A percentile compares a stretch with the other conserved stretches of the same genome.
These are phyloP conservation scores for Philotrypesis tridentata DNA, from an alignment of 1,140 invertebrate genomes.

Conservation along the genomic window DNA sequence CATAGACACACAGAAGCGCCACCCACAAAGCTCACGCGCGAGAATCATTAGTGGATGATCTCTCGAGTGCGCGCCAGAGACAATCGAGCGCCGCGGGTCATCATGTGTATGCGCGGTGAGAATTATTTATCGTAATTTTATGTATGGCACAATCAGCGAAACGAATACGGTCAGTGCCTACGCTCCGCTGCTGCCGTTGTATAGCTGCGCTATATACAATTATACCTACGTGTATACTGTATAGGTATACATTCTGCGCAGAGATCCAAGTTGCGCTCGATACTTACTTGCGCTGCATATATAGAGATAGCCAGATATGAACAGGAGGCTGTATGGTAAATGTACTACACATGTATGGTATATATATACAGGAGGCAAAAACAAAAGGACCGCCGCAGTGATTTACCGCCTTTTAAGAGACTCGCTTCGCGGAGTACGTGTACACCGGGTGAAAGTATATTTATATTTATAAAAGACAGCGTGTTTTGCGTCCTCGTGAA, in stretches of 20 bases:
- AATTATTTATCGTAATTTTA: constrained; percentile 72
- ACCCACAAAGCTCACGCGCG: constrained; percentile 42
- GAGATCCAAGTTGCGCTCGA: too few relatives aligned
- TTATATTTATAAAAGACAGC: neutral
- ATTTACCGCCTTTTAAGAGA: constrained; percentile 60
- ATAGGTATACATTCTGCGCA: neutral
- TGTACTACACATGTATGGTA: neutral
- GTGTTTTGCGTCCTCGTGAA: neutral
- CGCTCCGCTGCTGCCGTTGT: too few relatives aligned
- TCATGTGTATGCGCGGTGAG: constrained; percentile 33
- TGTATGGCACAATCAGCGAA: constrained; percentile 70
- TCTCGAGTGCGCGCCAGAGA: constrained; percentile 27
- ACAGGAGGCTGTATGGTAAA: neutral
- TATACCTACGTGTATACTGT: too few relatives aligned
- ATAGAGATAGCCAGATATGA: too few relatives aligned
- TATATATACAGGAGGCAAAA: constrained; percentile 57
- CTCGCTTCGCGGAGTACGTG: neutral
- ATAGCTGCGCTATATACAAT: too few relatives aligned
- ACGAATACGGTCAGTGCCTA: constrained; percentile 22
- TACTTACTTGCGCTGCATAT: neutral
- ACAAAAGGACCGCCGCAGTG: constrained; percentile 54
- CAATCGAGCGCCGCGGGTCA: constrained; percentile 61
- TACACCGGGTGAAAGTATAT: constrained; percentile 12
- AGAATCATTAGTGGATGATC: constrained; percentile 44
- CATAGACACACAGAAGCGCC: constrained; percentile 24